phyloP scores from a whole-genome alignment of 2,113 vertebrate genomes.

The Fregata magnificens region DNA sequence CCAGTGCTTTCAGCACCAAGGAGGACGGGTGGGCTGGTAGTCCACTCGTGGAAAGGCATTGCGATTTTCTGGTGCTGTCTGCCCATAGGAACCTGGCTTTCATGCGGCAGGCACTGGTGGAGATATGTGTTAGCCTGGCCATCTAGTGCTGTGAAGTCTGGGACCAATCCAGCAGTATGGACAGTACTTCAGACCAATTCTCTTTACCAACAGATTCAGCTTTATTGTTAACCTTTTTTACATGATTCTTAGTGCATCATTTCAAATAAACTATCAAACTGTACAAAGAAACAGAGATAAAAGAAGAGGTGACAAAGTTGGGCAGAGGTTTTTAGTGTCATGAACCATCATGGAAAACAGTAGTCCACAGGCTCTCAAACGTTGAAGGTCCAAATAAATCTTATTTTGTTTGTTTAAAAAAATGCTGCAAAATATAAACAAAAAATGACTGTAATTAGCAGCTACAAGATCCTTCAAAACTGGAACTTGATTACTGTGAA shows the following conservation, averaged over 20 bases:
- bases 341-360: slow-evolving; percentile 49
- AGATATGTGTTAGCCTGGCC: not conserved
- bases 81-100: not conserved
- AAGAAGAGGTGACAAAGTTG: slow-evolving; percentile 57
- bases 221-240: slow-evolving; percentile 89
- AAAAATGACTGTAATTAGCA: slow-evolving; percentile 64
- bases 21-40: not conserved
- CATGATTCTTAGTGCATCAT: slow-evolving; percentile 71
- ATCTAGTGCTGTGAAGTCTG: not conserved
- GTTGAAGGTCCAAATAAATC: slow-evolving; percentile 31
- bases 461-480: slow-evolving; percentile 69
- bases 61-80: not conserved
- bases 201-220: slow-evolving; percentile 90
- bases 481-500: slow-evolving; percentile 61
- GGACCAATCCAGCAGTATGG: not conserved
- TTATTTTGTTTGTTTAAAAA: slow-evolving; percentile 24
- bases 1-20: not conserved
- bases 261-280: slow-evolving; percentile 73
- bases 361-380: slow-evolving; percentile 24
- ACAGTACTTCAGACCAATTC: slow-evolving; percentile 68
- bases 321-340: slow-evolving; percentile 47
- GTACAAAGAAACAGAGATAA: slow-evolving; percentile 64
- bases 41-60: not conserved
- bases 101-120: not conserved
- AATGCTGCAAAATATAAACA: slow-evolving; percentile 58